Evolutionary conservation across 2,113 vertebrate genomes (phyloP).

Genomic region (Jacana jacana): DNA sequence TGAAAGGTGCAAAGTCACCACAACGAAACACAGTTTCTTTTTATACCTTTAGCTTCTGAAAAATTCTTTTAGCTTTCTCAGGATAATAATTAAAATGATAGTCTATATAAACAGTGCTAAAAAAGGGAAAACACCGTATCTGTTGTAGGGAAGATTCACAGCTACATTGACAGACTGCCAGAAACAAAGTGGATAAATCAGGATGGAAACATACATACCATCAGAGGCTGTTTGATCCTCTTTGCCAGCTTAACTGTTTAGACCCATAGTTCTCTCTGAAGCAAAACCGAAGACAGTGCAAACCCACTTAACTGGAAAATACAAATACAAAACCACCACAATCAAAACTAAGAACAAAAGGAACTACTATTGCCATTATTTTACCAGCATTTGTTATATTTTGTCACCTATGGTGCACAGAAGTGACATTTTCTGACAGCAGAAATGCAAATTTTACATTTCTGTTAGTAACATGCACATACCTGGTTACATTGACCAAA

Average conservation of each 20-base stretch:
- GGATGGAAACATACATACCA: neutral
- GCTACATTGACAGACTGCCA: neutral
- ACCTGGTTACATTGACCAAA: neutral
- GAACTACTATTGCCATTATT: neutral
- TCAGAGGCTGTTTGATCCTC: neutral
- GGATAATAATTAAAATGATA: neutral
- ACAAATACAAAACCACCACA: neutral
- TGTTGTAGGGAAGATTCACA: neutral
- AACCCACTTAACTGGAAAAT: neutral
- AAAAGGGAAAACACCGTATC: neutral
- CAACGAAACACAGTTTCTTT: neutral
- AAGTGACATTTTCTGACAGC: neutral
- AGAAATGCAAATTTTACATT: neutral
- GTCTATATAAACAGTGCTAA: neutral
- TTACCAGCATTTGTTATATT: neutral
- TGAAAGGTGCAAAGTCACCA: neutral
- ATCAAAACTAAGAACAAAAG: neutral
- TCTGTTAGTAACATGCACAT: neutral
- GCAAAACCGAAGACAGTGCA: neutral
- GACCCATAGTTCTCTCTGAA: neutral
- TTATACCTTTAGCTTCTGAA: neutral
- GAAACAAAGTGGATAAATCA: neutral
- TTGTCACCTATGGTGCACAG: neutral
- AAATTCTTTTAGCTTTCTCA: neutral
- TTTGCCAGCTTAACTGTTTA: constrained; percentile 7